phyloP scores from a whole-genome alignment of 2,113 vertebrate genomes.

The Empidonax alnorum region DNA sequence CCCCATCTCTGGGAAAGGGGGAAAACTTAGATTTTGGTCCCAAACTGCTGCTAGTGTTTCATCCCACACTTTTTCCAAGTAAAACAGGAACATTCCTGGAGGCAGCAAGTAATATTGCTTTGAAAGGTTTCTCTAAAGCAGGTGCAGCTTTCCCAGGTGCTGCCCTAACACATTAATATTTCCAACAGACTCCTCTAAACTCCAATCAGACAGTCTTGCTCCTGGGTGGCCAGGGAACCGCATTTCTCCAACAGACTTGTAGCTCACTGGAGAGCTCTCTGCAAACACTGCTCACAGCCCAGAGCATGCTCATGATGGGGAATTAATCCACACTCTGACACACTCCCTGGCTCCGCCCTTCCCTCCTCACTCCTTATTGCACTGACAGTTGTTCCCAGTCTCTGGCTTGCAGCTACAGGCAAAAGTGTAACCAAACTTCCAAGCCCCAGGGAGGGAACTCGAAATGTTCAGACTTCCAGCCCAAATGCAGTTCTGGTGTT shows the following conservation, averaged over 20 bases:
- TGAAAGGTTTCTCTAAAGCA: neutral
- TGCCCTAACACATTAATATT: neutral
- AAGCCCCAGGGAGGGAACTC: neutral
- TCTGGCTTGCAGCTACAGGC: neutral
- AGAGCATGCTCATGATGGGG: fast-evolving
- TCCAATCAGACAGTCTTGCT: neutral
- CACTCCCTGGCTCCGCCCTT: neutral
- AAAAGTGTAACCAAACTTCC: slow-evolving; percentile 14
- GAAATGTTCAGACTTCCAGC: neutral
- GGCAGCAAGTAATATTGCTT: neutral
- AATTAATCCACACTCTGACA: neutral
- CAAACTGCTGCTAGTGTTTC: neutral
- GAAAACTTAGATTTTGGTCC: neutral
- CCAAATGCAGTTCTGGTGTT: neutral
- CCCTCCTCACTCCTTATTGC: neutral
- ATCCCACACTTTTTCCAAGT: neutral
- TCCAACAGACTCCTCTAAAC: neutral
- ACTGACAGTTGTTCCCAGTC: neutral
- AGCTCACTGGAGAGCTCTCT: neutral
- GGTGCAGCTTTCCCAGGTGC: neutral
- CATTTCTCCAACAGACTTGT: neutral
- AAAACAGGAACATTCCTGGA: neutral
- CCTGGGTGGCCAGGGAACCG: neutral
- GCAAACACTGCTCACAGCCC: neutral
- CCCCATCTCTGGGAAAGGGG: neutral